A percentile compares a stretch with the other conserved stretches of the same genome.
These are phyloP conservation scores for Actinia equina DNA, from an alignment of 64 coral and sea anemone species.

Conservation along the genomic window DNA sequence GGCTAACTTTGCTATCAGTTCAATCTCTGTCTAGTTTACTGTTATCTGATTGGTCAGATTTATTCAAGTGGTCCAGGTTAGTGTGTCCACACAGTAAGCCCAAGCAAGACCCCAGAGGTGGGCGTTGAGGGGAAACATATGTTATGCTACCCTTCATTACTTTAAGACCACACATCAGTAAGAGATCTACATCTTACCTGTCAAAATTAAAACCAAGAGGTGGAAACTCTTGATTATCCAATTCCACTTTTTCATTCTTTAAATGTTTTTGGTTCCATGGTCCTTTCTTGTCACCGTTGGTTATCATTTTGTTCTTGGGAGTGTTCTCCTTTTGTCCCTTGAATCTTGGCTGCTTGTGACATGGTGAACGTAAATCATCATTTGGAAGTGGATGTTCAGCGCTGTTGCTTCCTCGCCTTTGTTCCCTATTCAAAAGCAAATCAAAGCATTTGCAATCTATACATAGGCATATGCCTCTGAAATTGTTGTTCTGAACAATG, in stretches of 20 bases:
- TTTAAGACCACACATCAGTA: background rate
- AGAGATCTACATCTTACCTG: background rate
- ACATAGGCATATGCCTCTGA: no score
- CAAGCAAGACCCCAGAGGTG: no score
- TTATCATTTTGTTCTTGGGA: constrained; percentile 20
- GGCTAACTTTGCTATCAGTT: no score
- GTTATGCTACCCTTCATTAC: no score
- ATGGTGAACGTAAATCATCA: constrained; percentile 24
- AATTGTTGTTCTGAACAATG: no score
- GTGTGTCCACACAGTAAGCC: no score
- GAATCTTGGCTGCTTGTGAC: constrained; percentile 9
- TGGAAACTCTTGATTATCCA: constrained; percentile 62
- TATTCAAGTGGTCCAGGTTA: no score
- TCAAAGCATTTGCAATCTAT: no score
- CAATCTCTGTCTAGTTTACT: no score
- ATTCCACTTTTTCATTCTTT: background rate
- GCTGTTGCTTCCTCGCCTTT: background rate
- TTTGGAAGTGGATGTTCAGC: background rate
- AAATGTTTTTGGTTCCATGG: constrained; percentile 20
- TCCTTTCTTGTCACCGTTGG: constrained; percentile 16
- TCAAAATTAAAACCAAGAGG: constrained; percentile 39
- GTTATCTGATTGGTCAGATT: no score
- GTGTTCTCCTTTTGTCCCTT: constrained; percentile 43
- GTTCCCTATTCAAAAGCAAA: background rate
- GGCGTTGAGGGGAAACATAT: no score